These are phyloP conservation scores for Drosophila koepferae DNA, from an alignment of 2,888 invertebrate genomes.

Conservation along the genomic window DNA sequence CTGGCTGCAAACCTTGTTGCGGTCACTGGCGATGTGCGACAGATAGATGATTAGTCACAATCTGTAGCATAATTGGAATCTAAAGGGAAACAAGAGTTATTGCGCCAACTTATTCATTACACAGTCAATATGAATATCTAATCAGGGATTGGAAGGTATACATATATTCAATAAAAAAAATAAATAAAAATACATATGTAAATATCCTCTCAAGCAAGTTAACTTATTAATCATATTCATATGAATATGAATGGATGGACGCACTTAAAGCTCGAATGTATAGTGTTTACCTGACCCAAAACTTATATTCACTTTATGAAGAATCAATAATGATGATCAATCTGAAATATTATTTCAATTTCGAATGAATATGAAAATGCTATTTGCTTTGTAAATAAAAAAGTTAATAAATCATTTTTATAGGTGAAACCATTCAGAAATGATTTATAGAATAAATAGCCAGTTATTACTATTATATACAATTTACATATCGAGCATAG, in stretches of 20 bases:
- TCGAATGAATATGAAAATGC: neutral
- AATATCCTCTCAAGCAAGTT: too few species aligned
- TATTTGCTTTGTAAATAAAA: neutral
- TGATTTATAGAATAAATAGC: neutral
- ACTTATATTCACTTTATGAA: too few species aligned
- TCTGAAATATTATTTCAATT: neutral
- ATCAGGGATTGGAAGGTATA: too few species aligned
- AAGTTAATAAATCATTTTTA: neutral
- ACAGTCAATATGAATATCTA: neutral
- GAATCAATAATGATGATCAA: neutral
- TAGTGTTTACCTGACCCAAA: too few species aligned
- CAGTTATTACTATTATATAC: neutral
- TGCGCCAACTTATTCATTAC: neutral
- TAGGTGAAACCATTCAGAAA: neutral
- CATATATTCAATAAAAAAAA: too few species aligned
- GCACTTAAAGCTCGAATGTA: too few species aligned
- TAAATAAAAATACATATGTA: too few species aligned
- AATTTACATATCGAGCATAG: neutral
- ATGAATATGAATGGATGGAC: too few species aligned
- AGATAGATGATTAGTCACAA: constrained; percentile 16
- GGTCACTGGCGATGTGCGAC: constrained; percentile 40
- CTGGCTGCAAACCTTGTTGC: constrained; percentile 49
- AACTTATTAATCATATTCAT: too few species aligned
- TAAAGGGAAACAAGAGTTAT: neutral
- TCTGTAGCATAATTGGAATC: constrained; percentile 17